Percentiles rank a stretch among this genome's conserved stretches.
phyloP scores from a whole-genome alignment of 2,888 invertebrate genomes.

The Xestoiulus laeticollis region DNA sequence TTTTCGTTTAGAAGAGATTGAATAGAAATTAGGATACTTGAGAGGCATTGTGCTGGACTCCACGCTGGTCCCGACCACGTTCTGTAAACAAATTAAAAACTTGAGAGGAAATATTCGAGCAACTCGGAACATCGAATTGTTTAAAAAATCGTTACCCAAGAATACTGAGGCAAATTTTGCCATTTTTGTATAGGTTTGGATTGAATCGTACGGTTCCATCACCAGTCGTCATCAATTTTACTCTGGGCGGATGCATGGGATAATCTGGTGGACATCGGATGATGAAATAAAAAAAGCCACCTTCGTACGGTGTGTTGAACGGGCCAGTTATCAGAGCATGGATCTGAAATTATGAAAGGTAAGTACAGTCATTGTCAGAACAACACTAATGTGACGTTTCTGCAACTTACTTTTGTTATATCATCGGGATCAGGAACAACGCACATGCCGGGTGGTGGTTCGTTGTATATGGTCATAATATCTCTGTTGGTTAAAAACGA shows the following conservation, averaged over 20 bases:
- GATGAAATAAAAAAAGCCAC: slow-evolving; percentile 68
- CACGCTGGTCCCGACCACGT: slow-evolving; percentile 71
- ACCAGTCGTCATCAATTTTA: slow-evolving; percentile 71
- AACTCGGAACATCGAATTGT: neutral
- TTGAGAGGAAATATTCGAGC: neutral
- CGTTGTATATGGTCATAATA: slow-evolving; percentile 69
- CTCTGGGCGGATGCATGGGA: slow-evolving; percentile 70
- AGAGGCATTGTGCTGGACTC: slow-evolving; percentile 70
- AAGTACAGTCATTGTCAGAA: neutral
- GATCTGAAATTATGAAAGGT: slow-evolving; percentile 60
- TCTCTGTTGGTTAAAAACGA: slow-evolving; percentile 64
- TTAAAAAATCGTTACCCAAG: slow-evolving; percentile 65
- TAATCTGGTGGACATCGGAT: slow-evolving; percentile 69
- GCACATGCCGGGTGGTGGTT: slow-evolving; percentile 70
- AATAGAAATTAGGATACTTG: slow-evolving; percentile 69
- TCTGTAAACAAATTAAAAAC: slow-evolving; percentile 60
- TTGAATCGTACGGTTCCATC: slow-evolving; percentile 71
- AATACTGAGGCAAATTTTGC: slow-evolving; percentile 71
- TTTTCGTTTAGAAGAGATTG: slow-evolving; percentile 72
- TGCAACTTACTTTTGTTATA: slow-evolving; percentile 65
- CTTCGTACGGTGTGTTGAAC: slow-evolving; percentile 72
- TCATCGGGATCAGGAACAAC: slow-evolving; percentile 69
- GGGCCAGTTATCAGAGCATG: slow-evolving; percentile 71
- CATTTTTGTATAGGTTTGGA: slow-evolving; percentile 72
- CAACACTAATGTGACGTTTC: too few relatives aligned